phyloP scores from a whole-genome alignment of 2,797 vertebrate species.

The Enteromius mattozi region DNA sequence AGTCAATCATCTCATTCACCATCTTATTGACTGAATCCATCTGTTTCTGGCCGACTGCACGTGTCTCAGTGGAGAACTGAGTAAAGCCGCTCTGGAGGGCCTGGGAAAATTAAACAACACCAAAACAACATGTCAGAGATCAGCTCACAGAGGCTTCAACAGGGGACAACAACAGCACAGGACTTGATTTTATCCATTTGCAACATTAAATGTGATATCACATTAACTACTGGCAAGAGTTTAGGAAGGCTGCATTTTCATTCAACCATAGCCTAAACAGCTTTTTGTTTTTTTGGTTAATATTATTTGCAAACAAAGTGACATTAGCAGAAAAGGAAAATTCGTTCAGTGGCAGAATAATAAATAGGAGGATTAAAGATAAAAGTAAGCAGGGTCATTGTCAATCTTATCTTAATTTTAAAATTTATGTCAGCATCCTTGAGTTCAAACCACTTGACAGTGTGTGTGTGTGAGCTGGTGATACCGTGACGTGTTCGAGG shows the following conservation, averaged over 20 bases:
- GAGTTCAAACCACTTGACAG: not conserved
- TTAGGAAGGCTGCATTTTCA: not conserved
- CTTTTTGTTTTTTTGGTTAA: not conserved
- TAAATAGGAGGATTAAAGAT: not conserved
- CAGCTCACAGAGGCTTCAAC: not conserved
- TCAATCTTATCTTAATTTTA: not conserved
- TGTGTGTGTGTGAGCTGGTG: not conserved
- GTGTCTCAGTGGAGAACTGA: slow-evolving; percentile 91
- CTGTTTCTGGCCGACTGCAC: slow-evolving; percentile 86
- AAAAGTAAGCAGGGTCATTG: not conserved
- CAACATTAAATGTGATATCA: not conserved
- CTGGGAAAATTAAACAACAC: slow-evolving; percentile 66
- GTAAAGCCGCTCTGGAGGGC: slow-evolving; percentile 89
- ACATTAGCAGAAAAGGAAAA: not conserved
- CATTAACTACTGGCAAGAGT: not conserved
- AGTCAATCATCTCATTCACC: slow-evolving; percentile 91
- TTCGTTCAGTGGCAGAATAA: not conserved
- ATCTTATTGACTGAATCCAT: slow-evolving; percentile 87
- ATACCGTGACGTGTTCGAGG: slow-evolving; percentile 93
- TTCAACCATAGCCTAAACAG: not conserved
- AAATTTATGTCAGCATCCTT: not conserved
- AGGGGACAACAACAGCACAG: not conserved
- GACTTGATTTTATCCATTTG: not conserved
- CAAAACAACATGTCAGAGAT: not conserved
- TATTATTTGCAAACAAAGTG: not conserved